Percentiles rank a stretch among this genome's conserved stretches.
Conservation (phyloP, 2,113 vertebrate species). For the Leptodactylus fuscus region DNA sequence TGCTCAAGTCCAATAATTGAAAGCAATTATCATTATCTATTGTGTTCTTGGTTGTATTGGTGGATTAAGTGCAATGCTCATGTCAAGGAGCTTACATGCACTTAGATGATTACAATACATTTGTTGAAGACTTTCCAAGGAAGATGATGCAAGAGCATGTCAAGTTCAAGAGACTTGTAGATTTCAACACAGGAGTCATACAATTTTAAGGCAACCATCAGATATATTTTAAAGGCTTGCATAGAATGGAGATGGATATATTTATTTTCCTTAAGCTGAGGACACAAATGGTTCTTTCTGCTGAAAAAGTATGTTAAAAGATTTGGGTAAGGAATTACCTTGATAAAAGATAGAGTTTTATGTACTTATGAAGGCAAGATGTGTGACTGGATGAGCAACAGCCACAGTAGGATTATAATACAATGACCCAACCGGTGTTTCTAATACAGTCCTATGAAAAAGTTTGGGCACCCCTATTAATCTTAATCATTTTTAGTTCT, state of each 20-base stretch:
- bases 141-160: background rate
- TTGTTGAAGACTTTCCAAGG: background rate
- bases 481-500: too few relatives aligned
- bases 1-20: background rate
- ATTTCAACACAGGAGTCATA: background rate
- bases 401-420: background rate
- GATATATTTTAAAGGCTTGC: background rate
- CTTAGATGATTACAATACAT: background rate
- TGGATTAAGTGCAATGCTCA: slow-evolving; percentile 11
- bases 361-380: too few relatives aligned
- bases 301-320: too few relatives aligned
- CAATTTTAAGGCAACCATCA: background rate
- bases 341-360: too few relatives aligned
- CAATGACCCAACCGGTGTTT: background rate
- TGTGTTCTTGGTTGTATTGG: background rate
- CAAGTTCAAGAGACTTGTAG: background rate
- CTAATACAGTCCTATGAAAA: too few relatives aligned
- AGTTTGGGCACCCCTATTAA: too few relatives aligned
- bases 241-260: background rate
- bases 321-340: too few relatives aligned
- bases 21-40: background rate
- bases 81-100: background rate
- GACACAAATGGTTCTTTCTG: too few relatives aligned
- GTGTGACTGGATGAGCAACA: background rate
- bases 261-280: too few relatives aligned